phyloP scores from a whole-genome alignment of 2,113 vertebrate species.

The Alces alces region DNA sequence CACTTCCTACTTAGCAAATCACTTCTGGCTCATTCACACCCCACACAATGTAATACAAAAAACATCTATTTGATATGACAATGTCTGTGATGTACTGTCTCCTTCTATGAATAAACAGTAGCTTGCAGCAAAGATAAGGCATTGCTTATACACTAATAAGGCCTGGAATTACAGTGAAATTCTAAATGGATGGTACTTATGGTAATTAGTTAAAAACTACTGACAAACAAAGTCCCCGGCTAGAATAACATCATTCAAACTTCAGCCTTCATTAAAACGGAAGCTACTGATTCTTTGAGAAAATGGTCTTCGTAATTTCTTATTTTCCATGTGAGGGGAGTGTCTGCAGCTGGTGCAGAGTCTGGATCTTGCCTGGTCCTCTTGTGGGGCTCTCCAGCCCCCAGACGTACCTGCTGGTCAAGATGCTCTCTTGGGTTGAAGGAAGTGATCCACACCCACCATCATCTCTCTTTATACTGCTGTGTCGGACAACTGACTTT shows the following conservation, averaged over 20 bases:
- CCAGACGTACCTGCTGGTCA: background rate
- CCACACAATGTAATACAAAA: constrained; percentile 56
- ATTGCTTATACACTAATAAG: constrained; percentile 17
- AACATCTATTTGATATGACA: constrained; percentile 51
- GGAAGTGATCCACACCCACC: rapidly evolving
- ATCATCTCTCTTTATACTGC: rapidly evolving
- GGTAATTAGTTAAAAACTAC: constrained; percentile 65
- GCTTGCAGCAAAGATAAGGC: constrained; percentile 45
- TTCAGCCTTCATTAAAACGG: constrained; percentile 32
- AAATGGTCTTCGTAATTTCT: constrained; percentile 21
- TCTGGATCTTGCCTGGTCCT: background rate
- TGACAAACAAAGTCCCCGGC: constrained; percentile 43
- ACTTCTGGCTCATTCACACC: constrained; percentile 58
- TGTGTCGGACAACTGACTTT: background rate
- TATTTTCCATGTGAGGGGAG: background rate
- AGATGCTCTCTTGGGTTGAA: rapidly evolving
- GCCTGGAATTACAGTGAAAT: constrained; percentile 5
- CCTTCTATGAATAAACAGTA: constrained; percentile 49
- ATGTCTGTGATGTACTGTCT: constrained; percentile 45
- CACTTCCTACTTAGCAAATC: constrained; percentile 55
- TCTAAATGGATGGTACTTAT: constrained; percentile 62
- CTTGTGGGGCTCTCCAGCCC: rapidly evolving
- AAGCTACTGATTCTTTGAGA: constrained; percentile 14
- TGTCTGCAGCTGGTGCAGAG: background rate
- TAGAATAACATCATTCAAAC: constrained; percentile 16